A percentile compares a stretch with the other conserved stretches of the same genome.
Evolutionary conservation across 2,113 vertebrate species (phyloP).

Genomic region (Rostratula benghalensis): DNA sequence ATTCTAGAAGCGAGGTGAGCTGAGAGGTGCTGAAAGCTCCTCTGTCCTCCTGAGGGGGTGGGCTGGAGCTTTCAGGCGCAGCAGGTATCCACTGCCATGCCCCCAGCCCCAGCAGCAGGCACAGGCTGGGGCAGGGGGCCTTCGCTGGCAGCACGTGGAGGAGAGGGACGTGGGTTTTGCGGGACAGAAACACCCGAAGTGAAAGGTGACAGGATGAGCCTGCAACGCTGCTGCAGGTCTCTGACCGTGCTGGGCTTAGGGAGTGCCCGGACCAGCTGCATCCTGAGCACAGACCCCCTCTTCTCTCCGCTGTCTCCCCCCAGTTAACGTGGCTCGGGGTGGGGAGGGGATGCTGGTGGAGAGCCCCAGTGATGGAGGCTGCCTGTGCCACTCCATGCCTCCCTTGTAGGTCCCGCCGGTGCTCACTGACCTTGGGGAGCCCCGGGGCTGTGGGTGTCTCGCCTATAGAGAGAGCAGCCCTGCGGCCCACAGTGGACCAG

Average conservation of each 20-base stretch:
- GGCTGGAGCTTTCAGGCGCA: background rate
- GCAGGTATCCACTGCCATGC: rapidly evolving
- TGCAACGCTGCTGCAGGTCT: background rate
- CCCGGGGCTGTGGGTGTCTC: background rate
- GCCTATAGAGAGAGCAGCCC: background rate
- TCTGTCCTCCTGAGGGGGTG: background rate
- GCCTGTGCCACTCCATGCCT: background rate
- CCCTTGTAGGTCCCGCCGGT: background rate
- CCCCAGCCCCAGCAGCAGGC: rapidly evolving
- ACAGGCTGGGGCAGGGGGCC: background rate
- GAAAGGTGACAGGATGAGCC: background rate
- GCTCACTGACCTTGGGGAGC: background rate
- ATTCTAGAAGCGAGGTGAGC: background rate
- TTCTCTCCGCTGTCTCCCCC: background rate
- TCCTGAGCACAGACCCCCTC: too few species aligned
- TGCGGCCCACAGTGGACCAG: background rate
- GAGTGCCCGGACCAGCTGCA: background rate
- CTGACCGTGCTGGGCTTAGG: rapidly evolving
- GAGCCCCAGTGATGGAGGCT: background rate
- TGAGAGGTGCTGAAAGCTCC: background rate
- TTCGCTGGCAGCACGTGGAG: rapidly evolving
- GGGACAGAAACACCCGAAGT: background rate
- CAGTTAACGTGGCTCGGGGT: rapidly evolving
- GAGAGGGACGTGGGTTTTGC: rapidly evolving
- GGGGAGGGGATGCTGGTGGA: background rate